Evolutionary conservation across 2,888 invertebrate species (phyloP).

Genomic region (Leptinotarsa rubiginosa): DNA sequence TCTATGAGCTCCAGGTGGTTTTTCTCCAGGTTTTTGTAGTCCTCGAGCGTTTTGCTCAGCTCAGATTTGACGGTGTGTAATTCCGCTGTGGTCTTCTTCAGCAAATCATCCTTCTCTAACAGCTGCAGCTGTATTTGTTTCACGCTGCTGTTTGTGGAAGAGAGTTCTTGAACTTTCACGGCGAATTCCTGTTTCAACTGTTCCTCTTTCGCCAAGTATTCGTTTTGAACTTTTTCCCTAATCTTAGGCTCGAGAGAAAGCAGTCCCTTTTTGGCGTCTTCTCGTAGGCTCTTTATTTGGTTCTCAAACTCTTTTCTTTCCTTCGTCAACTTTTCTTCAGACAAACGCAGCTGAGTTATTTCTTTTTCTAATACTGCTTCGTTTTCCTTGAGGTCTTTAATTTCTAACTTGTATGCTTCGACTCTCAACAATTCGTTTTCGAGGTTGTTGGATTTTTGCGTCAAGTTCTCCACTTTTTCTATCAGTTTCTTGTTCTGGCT

Average conservation of each 20-base stretch:
- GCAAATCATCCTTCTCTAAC: conserved; percentile 67
- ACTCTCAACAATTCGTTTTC: conserved; percentile 61
- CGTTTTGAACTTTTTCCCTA: conserved; percentile 51
- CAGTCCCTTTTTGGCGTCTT: conserved; percentile 62
- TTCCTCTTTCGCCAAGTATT: conserved; percentile 53
- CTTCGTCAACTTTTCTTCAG: conserved; percentile 48
- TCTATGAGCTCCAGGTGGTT: conserved; percentile 61
- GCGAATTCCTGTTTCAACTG: conserved; percentile 54
- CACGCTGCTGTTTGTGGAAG: conserved; percentile 47
- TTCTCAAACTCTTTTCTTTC: conserved; percentile 67
- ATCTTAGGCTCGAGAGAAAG: conserved; percentile 60
- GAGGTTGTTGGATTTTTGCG: conserved; percentile 57
- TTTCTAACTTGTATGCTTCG: conserved; percentile 59
- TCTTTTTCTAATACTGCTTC: conserved; percentile 29
- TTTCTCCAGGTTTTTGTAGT: conserved; percentile 56
- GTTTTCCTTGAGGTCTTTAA: conserved; percentile 45
- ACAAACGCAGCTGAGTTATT: neutral
- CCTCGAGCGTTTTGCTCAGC: conserved; percentile 44
- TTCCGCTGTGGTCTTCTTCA: conserved; percentile 55
- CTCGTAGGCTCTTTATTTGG: conserved; percentile 67
- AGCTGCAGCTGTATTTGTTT: conserved; percentile 68
- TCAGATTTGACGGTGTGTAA: conserved; percentile 48
- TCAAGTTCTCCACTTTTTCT: conserved; percentile 61
- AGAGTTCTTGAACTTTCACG: conserved; percentile 53
- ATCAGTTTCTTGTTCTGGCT: conserved; percentile 63